Conservation (phyloP, 2,888 invertebrate species). For the Lydus trimaculatus region DNA sequence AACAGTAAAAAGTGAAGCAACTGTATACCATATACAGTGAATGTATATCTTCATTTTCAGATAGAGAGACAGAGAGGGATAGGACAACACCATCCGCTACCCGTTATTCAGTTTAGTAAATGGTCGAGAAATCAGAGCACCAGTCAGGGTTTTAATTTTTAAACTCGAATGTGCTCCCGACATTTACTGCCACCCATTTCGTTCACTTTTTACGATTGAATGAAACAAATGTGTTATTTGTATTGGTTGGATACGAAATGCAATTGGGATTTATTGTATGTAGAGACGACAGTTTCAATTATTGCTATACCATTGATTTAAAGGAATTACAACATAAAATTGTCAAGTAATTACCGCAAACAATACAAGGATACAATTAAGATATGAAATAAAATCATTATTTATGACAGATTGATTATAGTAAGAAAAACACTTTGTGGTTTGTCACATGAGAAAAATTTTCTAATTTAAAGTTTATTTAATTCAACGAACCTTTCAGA, state of each 20-base stretch:
- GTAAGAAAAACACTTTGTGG: neutral
- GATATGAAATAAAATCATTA: neutral
- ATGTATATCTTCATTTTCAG: slow-evolving; percentile 55
- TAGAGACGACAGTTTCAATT: slow-evolving; percentile 40
- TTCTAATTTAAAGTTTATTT: no score
- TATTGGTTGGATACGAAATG: slow-evolving; percentile 43
- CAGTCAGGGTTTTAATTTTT: slow-evolving; percentile 59
- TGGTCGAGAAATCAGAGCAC: slow-evolving; percentile 59
- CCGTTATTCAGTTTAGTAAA: slow-evolving; percentile 57
- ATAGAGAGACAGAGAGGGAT: slow-evolving; percentile 39
- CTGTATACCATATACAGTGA: slow-evolving; percentile 19
- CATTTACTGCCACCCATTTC: slow-evolving; percentile 56
- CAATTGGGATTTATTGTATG: slow-evolving; percentile 42
- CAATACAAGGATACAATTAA: neutral
- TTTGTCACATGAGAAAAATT: no score
- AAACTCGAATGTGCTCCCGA: slow-evolving; percentile 58
- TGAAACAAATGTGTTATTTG: slow-evolving; percentile 53
- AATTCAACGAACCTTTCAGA: no score
- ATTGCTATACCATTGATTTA: slow-evolving; percentile 17
- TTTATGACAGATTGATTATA: neutral
- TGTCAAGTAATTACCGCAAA: neutral
- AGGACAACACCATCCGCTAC: slow-evolving; percentile 31
- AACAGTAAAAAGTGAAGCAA: slow-evolving; percentile 38
- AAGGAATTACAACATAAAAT: slow-evolving; percentile 11
- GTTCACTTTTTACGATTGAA: slow-evolving; percentile 54